A percentile compares a stretch with the other conserved stretches of the same genome.
These are phyloP conservation scores for Pseudomyrmex sp. DNA, from an alignment of 1,140 invertebrate genomes.

Conservation along the genomic window DNA sequence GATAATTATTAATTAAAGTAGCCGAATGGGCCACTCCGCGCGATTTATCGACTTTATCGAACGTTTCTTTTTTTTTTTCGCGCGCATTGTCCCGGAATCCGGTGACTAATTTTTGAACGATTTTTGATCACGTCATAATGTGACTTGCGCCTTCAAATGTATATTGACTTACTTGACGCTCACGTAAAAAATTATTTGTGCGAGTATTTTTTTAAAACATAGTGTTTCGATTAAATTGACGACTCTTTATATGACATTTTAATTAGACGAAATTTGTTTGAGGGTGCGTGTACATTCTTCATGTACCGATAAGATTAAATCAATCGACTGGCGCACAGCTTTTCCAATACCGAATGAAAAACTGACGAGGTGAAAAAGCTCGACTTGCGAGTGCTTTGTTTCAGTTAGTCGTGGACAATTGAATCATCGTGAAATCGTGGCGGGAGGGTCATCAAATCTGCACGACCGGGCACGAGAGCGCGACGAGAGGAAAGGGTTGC, in stretches of 20 bases:
- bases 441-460: conserved; percentile 73
- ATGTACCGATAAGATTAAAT: background rate
- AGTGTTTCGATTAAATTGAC: background rate
- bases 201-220: background rate
- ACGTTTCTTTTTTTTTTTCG: background rate
- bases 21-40: conserved; percentile 63
- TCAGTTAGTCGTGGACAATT: conserved; percentile 66
- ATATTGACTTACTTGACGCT: background rate
- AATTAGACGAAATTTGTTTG: background rate
- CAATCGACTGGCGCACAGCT: conserved; percentile 1
- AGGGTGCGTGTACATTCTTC: background rate
- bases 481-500: conserved; percentile 64
- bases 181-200: background rate
- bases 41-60: conserved; percentile 72
- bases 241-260: conserved; percentile 1
- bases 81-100: background rate
- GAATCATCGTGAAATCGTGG: conserved; percentile 69
- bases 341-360: conserved; percentile 44
- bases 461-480: conserved; percentile 65
- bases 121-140: background rate
- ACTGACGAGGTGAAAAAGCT: conserved; percentile 28
- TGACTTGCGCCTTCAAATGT: background rate
- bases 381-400: conserved; percentile 43
- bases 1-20: conserved; percentile 83
- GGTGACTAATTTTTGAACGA: conserved; percentile 24